Conservation (phyloP, 2,888 invertebrate species). For the Entomobrya proxima region DNA sequence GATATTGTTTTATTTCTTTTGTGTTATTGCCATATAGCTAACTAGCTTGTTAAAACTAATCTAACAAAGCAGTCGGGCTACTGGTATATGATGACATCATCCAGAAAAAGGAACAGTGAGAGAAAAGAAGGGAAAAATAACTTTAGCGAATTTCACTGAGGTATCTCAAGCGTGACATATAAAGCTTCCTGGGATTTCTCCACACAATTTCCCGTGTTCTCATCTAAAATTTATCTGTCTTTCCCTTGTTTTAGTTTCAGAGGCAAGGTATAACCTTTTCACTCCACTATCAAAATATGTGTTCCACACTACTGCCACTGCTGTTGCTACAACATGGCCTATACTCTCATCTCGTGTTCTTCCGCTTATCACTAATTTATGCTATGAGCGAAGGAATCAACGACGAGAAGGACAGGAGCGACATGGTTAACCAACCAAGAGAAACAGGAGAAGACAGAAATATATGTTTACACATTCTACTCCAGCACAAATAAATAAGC, state of each 20-base stretch:
- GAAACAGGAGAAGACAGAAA: constrained; percentile 32
- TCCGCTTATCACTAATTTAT: constrained; percentile 58
- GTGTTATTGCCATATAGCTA: background rate
- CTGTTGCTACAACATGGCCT: too few relatives aligned
- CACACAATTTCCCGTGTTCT: constrained; percentile 53
- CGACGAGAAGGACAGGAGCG: constrained; percentile 35
- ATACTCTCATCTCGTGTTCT: constrained; percentile 38
- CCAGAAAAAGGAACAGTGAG: background rate
- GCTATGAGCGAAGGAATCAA: constrained; percentile 39
- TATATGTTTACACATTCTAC: background rate
- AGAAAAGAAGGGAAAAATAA: background rate
- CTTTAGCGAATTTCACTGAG: constrained; percentile 12
- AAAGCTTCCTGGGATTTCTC: constrained; percentile 54
- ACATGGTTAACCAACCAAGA: constrained; percentile 58
- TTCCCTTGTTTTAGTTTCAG: background rate
- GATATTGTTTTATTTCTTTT: background rate
- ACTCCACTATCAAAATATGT: background rate
- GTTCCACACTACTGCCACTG: background rate
- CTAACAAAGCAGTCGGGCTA: background rate
- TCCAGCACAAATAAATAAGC: background rate
- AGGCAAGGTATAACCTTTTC: too few relatives aligned
- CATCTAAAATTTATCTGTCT: constrained; percentile 51
- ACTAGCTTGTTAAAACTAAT: constrained; percentile 36
- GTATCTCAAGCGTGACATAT: constrained; percentile 41
- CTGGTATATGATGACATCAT: background rate